Conservation (phyloP, 92 coral and sea anemone species). For the Ricordea florida region DNA sequence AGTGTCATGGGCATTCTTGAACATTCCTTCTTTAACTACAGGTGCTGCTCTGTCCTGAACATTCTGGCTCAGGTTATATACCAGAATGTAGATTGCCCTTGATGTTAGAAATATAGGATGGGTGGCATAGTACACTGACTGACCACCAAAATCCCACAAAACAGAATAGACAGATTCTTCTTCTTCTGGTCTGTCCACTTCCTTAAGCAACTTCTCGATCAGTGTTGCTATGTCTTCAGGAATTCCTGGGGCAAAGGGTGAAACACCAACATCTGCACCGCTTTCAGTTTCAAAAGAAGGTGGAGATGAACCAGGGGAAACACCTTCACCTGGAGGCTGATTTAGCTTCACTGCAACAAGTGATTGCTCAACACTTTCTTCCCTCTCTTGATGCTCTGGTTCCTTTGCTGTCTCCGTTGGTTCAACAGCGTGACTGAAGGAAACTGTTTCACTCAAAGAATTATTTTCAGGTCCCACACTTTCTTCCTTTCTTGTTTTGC, state of each 20-base stretch:
- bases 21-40: conserved; percentile 36
- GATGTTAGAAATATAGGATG: conserved; percentile 69
- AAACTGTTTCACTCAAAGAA: too few relatives aligned
- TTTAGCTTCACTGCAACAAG: too few relatives aligned
- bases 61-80: conserved; percentile 45
- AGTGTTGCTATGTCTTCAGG: conserved; percentile 37
- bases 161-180: conserved; percentile 27
- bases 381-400: too few relatives aligned
- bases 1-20: conserved; percentile 16
- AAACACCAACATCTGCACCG: too few relatives aligned
- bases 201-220: conserved; percentile 1
- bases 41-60: conserved; percentile 38
- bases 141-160: conserved; percentile 78
- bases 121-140: conserved; percentile 65
- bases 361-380: too few relatives aligned
- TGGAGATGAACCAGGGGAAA: too few relatives aligned
- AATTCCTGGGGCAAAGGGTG: background rate
- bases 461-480: too few relatives aligned
- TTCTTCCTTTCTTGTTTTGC: too few relatives aligned
- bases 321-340: too few relatives aligned
- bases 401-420: too few relatives aligned
- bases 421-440: too few relatives aligned
- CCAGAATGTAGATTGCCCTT: conserved; percentile 59
- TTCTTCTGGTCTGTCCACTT: background rate
- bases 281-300: too few relatives aligned